phyloP scores from a whole-genome alignment of 2,113 vertebrate species.

The Cyphomyrus plagiostoma region DNA sequence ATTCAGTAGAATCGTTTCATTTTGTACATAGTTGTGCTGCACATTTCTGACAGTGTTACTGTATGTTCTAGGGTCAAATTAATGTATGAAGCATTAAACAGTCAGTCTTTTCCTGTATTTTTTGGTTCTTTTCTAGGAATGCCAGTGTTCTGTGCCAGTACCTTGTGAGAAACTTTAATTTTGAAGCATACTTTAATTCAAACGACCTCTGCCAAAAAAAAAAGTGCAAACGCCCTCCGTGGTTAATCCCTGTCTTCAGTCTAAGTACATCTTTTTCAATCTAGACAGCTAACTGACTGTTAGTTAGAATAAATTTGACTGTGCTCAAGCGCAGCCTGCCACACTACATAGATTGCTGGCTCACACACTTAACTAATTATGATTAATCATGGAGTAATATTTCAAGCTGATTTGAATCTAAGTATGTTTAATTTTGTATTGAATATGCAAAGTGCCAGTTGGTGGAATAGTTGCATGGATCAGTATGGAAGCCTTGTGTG shows the following conservation, averaged over 20 bases:
- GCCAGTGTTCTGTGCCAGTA: neutral
- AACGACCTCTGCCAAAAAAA: neutral
- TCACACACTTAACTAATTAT: neutral
- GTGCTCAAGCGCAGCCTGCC: neutral
- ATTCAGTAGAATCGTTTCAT: neutral
- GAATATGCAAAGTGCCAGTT: neutral
- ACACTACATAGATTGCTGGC: neutral
- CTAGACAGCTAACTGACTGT: neutral
- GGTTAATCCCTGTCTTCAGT: neutral
- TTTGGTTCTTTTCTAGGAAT: slow-evolving; percentile 4
- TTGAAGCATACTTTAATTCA: slow-evolving; percentile 2
- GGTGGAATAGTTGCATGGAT: neutral
- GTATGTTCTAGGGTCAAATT: slow-evolving; percentile 10
- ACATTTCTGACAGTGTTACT: neutral
- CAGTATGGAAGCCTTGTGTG: neutral
- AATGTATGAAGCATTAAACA: slow-evolving; percentile 3
- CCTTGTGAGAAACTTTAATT: neutral
- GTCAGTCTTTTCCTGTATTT: neutral
- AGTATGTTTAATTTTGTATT: slow-evolving; percentile 3
- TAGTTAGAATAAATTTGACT: neutral
- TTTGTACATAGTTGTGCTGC: slow-evolving; percentile 11
- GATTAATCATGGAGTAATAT: neutral
- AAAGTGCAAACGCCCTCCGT: neutral
- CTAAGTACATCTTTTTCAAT: neutral
- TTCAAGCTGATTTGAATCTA: neutral